Percentiles rank a stretch among this genome's conserved stretches.
Evolutionary conservation across 1,140 invertebrate species (phyloP).

Genomic region (Drosophila mayri): DNA sequence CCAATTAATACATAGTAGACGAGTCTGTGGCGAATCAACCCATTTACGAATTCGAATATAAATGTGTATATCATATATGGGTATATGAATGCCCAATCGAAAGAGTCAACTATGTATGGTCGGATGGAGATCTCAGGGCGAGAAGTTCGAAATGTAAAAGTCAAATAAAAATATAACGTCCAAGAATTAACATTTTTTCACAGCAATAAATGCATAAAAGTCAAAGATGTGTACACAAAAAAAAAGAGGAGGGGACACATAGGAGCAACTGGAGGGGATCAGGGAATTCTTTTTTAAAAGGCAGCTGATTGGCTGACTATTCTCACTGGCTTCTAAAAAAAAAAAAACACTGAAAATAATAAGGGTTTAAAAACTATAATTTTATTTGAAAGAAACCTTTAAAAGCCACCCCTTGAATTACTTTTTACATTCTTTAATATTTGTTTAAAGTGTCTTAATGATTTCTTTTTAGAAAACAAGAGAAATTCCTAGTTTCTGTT

Average conservation of each 20-base stretch:
- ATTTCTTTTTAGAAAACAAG: no score
- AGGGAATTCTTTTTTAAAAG: conserved; percentile 3
- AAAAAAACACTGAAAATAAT: neutral
- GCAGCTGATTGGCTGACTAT: conserved; percentile 11
- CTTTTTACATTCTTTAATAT: neutral
- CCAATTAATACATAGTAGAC: conserved; percentile 64
- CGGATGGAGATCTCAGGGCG: conserved; percentile 41
- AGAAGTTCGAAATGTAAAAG: conserved; percentile 54
- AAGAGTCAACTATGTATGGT: conserved; percentile 58
- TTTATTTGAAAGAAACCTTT: neutral
- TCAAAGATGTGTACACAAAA: conserved; percentile 47
- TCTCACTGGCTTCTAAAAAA: neutral
- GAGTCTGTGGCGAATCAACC: conserved; percentile 41
- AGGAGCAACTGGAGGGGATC: conserved; percentile 16
- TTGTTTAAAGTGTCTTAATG: no score
- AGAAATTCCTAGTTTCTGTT: no score
- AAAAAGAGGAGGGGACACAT: conserved; percentile 6
- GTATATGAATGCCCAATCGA: conserved; percentile 20
- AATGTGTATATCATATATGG: conserved; percentile 19
- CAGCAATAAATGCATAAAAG: conserved; percentile 66
- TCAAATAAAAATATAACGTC: conserved; percentile 65
- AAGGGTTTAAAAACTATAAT: no score
- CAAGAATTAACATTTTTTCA: conserved; percentile 67
- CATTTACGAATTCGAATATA: conserved; percentile 27
- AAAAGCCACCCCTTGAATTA: neutral